Base-by-base conservation (phyloP, 1,140 invertebrate species). In the Aphaenogaster rudis region DNA sequence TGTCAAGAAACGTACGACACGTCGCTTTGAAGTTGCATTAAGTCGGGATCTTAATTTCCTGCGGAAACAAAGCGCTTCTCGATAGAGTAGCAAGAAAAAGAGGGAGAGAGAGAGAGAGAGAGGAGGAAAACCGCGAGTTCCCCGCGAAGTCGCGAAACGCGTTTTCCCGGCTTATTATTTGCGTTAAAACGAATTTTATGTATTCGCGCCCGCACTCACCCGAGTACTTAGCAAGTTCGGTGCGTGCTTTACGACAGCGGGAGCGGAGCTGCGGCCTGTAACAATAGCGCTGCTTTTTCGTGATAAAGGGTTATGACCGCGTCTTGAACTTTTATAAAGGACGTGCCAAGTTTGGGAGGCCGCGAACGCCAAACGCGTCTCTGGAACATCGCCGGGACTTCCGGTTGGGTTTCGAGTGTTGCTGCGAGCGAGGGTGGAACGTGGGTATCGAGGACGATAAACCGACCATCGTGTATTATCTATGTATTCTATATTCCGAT, bases 171-270 rank as follows among this genome's bases (percentile, higher is more conserved):
- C 80, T 84, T 84, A 84, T 84, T 84, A 84, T 84, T 74, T 84
- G 80, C 80, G 69, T 76, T 81, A 76, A 76, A 84, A 54, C 69
- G 28, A 84, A 84, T 84, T 84, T 84, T 84, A 84, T 74, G 80
- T 84, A 84, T 84, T 76, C 69, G 80, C 67, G 52, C 67, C 33
- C 45, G 78, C 48, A 42, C 63, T 79, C 77, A 11, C 54, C 15
- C 76, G 48, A 54, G 36, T 50, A 54, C 63, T 81, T 54, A 3
- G 80, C 54, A 42, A 82, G 67, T 82, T 82, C 80, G 54, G 80
- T 84, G 69, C 69, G 69, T 76, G 54, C 42, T 84, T 84, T 84
- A 74, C n/a, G 48, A 42, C 63, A n/a, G 3, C 76, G 57, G 67
- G 39, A 57, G 48, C 33, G 39, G n/a, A n/a, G 45, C 28, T 42